A percentile compares a stretch with the other conserved stretches of the same genome.
Conservation (phyloP, 2,888 invertebrate genomes). For the Drosophila fungiperda region DNA sequence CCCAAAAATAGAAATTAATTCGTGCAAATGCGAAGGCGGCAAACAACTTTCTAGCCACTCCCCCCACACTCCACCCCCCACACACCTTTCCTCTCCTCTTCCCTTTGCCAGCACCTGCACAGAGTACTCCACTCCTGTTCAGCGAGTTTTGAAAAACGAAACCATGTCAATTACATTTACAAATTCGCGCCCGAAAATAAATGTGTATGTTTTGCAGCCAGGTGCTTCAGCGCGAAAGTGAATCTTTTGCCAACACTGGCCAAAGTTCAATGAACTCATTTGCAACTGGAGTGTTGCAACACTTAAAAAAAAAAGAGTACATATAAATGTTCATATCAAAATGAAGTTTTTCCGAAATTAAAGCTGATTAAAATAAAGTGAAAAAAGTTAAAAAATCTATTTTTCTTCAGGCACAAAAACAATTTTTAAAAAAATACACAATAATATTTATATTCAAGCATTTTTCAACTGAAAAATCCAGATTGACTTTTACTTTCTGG, state of each 20-base stretch:
- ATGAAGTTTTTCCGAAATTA: background rate
- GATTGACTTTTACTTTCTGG: background rate
- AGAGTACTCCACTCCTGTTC: background rate
- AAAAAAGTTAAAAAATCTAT: background rate
- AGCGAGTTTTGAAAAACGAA: slow-evolving; percentile 57
- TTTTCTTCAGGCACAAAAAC: background rate
- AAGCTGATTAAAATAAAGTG: background rate
- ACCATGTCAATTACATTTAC: slow-evolving; percentile 79
- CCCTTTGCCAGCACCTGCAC: background rate
- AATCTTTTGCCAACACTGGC: slow-evolving; percentile 39
- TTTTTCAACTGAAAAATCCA: background rate
- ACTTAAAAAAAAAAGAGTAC: background rate
- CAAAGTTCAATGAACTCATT: slow-evolving; percentile 68
- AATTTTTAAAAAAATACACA: background rate
- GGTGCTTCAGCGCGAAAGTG: slow-evolving; percentile 50
- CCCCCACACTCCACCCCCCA: too few species aligned
- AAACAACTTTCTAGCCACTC: background rate
- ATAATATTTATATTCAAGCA: background rate
- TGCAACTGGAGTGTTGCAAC: background rate
- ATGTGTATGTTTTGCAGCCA: slow-evolving; percentile 4
- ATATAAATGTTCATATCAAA: background rate
- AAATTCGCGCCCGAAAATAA: slow-evolving; percentile 55
- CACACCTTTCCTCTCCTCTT: background rate
- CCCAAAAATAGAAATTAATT: slow-evolving; percentile 75
- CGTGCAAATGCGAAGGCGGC: slow-evolving; percentile 56